Base-by-base conservation (phyloP, 92 coral and sea anemone genomes). In the Montipora capitata region DNA sequence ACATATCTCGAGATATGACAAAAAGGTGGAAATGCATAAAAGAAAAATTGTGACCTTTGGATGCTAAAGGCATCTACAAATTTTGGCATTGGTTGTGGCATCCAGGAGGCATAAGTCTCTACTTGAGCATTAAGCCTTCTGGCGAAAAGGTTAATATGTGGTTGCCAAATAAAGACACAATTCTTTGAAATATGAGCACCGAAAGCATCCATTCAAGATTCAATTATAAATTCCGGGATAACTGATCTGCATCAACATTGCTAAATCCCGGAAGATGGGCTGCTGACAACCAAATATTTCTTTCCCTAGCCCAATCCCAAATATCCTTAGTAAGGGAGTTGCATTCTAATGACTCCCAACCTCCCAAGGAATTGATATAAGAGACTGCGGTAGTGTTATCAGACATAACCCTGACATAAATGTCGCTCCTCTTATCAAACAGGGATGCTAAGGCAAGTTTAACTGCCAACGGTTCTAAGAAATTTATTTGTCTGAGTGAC, bases 1-100 rank as follows among this genome's bases (percentile, higher is more conserved):
- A 82, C 52, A 72, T 92, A 86, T 4, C 93, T 62, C 45, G 89
- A 59, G 20, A 90, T 74, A 68, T 83, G 83, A 73, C 94, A 74
- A 72, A 93, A 90, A 1, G 91, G 89, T 5, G 91, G 92, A 80
- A 87, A 87, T 0, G 94, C 93, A 82, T 86, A 90, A 78, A 80
- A 90, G 39, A 63, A 76, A 58, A 68, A 72, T 8, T 43, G 20
- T 10, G 79, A 40, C 96, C 94, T 91, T 14, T 87, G 82, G 5
- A 91, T 12, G 17, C 83, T 65, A 61, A 94, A 94, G n/a, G 96
- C 93, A 94, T 91, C 92, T 13, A 75, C 58, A 80, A 35, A 77
- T 27, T 63, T 76, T 17, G 94, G 82, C 65, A 65, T 66, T 68
- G 89, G 93, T 35, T 89, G 88, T 27, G 93, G 85, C 71, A 62